These are phyloP conservation scores for Cerastis rubricosa DNA, from an alignment of 2,888 invertebrate species.

Conservation along the genomic window DNA sequence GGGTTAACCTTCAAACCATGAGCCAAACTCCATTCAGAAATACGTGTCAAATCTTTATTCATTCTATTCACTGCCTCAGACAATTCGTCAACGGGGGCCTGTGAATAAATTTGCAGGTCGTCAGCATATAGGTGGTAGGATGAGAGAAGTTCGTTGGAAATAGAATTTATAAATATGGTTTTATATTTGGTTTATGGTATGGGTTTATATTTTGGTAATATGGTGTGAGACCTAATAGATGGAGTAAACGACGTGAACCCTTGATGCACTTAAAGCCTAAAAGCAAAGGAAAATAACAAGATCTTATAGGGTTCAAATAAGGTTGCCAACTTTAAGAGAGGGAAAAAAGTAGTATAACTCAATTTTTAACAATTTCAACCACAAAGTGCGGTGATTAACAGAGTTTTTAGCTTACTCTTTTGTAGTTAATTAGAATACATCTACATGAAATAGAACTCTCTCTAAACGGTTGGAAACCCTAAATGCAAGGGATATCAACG, in stretches of 20 bases:
- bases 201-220: too few relatives aligned
- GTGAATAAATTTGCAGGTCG: too few relatives aligned
- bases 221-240: too few relatives aligned
- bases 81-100: too few relatives aligned
- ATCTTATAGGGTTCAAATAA: neutral
- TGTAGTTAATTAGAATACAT: neutral
- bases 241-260: neutral
- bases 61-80: too few relatives aligned
- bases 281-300: neutral
- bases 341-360: neutral
- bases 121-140: too few relatives aligned
- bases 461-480: neutral
- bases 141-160: too few relatives aligned
- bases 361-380: conserved; percentile 3
- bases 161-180: too few relatives aligned
- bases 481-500: neutral
- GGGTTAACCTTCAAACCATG: too few relatives aligned
- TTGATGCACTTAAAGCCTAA: neutral
- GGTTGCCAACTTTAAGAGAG: neutral
- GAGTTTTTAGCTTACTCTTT: neutral
- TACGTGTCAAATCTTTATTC: too few relatives aligned
- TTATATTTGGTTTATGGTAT: too few relatives aligned
- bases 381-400: neutral
- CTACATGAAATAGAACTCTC: neutral
- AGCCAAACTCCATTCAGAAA: too few relatives aligned